These are phyloP conservation scores for Tachystola acroxantha DNA, from an alignment of 2,888 invertebrate species.

Conservation along the genomic window DNA sequence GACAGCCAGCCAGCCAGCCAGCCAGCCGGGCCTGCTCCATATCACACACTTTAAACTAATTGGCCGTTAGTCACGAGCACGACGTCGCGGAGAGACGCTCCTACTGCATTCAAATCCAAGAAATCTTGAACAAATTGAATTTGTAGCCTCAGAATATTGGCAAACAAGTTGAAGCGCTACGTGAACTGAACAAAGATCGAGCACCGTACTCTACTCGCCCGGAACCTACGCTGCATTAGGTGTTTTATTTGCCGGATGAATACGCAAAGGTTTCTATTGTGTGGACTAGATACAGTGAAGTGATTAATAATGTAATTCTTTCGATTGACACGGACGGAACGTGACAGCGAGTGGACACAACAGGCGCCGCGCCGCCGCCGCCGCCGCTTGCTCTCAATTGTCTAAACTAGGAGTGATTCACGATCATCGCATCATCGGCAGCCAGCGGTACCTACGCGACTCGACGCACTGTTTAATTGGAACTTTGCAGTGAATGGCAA, in stretches of 20 bases:
- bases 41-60: neutral
- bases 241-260: neutral
- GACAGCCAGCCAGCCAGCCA: no score
- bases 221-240: neutral
- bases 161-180: neutral
- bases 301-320: constrained; percentile 10
- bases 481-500: no score
- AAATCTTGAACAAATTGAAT: neutral
- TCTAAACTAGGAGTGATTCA: constrained; percentile 9
- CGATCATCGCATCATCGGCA: no score
- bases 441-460: no score
- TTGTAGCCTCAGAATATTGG: neutral
- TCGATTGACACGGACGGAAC: constrained; percentile 3
- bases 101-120: neutral
- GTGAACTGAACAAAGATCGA: no score
- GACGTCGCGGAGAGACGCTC: no score
- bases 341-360: no score
- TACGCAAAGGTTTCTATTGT: neutral
- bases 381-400: constrained; percentile 6
- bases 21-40: no score
- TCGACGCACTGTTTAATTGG: no score
- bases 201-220: no score
- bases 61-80: neutral
- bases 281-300: no score
- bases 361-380: no score